phyloP scores from a whole-genome alignment of 53 echinoderm and acorn worm species.

The Paracentrotus lividus region DNA sequence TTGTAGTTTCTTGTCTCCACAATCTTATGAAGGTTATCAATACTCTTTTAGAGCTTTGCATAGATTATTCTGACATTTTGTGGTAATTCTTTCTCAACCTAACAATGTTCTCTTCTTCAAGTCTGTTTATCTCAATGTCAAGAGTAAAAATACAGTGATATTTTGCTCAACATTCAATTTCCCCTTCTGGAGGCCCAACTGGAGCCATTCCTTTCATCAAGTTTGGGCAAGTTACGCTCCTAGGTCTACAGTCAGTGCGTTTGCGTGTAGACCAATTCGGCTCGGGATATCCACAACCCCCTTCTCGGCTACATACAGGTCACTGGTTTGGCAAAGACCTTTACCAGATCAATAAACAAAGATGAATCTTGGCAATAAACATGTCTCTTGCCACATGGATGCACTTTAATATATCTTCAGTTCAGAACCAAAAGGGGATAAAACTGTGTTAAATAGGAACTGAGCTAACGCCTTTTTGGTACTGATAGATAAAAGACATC shows the following conservation, averaged over 20 bases:
- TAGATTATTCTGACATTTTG: no score
- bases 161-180: not conserved
- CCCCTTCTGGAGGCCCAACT: not conserved
- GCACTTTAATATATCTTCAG: slow-evolving; percentile 45
- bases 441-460: no score
- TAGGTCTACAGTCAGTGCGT: not conserved
- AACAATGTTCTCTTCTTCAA: no score
- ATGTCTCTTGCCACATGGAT: slow-evolving; percentile 47
- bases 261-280: not conserved
- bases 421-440: no score
- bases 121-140: not conserved
- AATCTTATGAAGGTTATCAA: no score
- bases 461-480: no score
- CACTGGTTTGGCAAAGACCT: slow-evolving; percentile 9
- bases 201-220: not conserved
- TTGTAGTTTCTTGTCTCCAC: no score
- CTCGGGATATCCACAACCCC: slow-evolving; percentile 13
- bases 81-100: no score
- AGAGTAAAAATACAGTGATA: not conserved
- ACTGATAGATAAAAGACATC: no score
- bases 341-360: slow-evolving; percentile 58
- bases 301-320: slow-evolving; percentile 15
- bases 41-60: no score
- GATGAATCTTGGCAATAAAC: slow-evolving; percentile 55
- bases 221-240: not conserved